phyloP scores from a whole-genome alignment of 1,140 invertebrate genomes.

The Sipha flava region DNA sequence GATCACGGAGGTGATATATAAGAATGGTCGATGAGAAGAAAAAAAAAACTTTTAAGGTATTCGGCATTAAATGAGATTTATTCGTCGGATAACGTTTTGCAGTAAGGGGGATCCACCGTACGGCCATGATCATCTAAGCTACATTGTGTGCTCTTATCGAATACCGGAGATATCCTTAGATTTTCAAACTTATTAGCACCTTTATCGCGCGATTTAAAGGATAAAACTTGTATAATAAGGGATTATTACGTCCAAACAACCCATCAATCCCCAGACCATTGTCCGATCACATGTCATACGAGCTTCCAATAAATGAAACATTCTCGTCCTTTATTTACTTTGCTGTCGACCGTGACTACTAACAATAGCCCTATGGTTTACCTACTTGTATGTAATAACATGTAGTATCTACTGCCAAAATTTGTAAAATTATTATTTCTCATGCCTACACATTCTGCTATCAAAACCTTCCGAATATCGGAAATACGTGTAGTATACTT shows the following conservation, averaged over 20 bases:
- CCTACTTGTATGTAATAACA: not conserved
- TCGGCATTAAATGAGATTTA: not conserved
- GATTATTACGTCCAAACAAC: not conserved
- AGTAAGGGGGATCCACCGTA: not conserved
- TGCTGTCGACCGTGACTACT: not conserved
- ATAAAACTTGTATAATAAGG: constrained; percentile 12
- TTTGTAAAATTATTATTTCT: too few species aligned
- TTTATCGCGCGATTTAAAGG: not conserved
- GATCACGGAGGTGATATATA: too few species aligned
- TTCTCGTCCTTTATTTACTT: not conserved
- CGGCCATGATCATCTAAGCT: not conserved
- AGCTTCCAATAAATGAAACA: not conserved
- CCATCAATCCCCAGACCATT: not conserved
- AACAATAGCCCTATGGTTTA: not conserved
- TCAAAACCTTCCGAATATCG: too few species aligned
- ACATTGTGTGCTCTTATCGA: not conserved
- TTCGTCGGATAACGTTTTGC: not conserved
- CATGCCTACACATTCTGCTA: too few species aligned
- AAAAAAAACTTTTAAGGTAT: not conserved
- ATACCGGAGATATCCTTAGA: not conserved
- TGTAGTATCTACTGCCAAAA: too few species aligned
- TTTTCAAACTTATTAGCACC: constrained; percentile 2
- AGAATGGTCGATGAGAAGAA: not conserved
- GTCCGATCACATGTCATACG: not conserved
- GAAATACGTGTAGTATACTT: too few species aligned